phyloP scores from a whole-genome alignment of 2,797 vertebrate genomes.

The Pantherophis alleghaniensis region DNA sequence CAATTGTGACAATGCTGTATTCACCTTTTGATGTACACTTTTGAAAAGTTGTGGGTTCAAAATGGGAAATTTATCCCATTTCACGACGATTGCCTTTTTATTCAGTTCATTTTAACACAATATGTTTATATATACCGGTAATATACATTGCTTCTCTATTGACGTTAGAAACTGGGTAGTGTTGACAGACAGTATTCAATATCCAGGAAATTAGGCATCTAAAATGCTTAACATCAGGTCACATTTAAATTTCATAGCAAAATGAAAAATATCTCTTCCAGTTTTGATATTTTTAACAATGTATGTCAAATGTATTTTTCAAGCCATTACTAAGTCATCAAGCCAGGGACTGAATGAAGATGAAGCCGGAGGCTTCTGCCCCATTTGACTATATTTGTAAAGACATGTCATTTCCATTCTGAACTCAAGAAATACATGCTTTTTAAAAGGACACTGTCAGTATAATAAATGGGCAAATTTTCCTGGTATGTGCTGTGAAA shows the following conservation, averaged over 20 bases:
- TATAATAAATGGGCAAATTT: conserved; percentile 51
- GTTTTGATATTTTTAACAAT: not conserved
- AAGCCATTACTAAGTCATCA: not conserved
- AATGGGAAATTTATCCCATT: not conserved
- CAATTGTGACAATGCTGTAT: not conserved
- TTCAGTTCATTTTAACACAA: not conserved
- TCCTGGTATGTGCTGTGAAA: conserved; percentile 62
- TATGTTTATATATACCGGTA: not conserved
- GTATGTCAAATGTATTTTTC: not conserved
- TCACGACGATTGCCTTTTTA: not conserved
- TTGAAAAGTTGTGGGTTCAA: not conserved
- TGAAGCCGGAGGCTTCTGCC: conserved; percentile 19
- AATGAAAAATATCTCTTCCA: not conserved
- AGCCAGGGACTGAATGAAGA: not conserved
- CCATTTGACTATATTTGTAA: not conserved
- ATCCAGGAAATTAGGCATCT: not conserved
- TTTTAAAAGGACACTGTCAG: conserved; percentile 37
- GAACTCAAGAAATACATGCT: conserved; percentile 25
- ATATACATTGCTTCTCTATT: not conserved
- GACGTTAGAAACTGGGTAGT: not conserved
- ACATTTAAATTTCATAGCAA: not conserved
- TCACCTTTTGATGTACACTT: not conserved
- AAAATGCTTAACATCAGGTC: not conserved
- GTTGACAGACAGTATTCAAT: not conserved
- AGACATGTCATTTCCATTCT: not conserved